Percentiles rank a stretch among this genome's conserved stretches.
Evolutionary conservation across 2,797 vertebrate genomes (phyloP).

Genomic region (Pipistrellus pygmaeus): DNA sequence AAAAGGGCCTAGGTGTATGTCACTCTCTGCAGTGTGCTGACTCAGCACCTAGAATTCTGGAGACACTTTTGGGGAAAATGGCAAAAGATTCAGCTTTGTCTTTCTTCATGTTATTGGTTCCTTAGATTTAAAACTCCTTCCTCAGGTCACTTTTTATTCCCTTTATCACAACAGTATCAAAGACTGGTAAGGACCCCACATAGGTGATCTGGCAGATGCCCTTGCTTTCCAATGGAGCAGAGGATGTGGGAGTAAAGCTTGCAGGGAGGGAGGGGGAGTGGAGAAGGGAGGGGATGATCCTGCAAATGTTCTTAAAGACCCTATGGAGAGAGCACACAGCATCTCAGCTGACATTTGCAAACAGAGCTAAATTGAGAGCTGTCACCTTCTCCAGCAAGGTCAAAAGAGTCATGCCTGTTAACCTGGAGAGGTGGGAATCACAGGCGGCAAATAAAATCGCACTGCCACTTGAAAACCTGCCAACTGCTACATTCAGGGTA

Average conservation of each 20-base stretch:
- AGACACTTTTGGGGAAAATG: background rate
- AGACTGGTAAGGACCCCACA: background rate
- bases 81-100: background rate
- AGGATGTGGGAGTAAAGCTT: background rate
- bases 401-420: constrained; percentile 58
- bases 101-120: background rate
- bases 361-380: constrained; percentile 73
- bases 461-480: constrained; percentile 56
- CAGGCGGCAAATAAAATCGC: constrained; percentile 60
- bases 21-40: background rate
- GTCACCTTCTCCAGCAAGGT: constrained; percentile 60
- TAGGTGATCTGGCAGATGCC: background rate
- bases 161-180: background rate
- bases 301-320: background rate
- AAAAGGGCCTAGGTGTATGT: background rate
- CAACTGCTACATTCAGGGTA: constrained; percentile 52
- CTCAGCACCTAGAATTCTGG: background rate
- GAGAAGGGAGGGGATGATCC: background rate
- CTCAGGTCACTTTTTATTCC: background rate
- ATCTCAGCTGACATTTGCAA: constrained; percentile 73
- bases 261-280: rapidly evolving
- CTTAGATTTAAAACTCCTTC: background rate
- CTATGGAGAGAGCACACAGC: background rate
- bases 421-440: constrained; percentile 64
- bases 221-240: background rate